Percentiles rank a stretch among this genome's conserved stretches.
Evolutionary conservation across 2,797 vertebrate species (phyloP).

Genomic region (Astyanax mexicanus): DNA sequence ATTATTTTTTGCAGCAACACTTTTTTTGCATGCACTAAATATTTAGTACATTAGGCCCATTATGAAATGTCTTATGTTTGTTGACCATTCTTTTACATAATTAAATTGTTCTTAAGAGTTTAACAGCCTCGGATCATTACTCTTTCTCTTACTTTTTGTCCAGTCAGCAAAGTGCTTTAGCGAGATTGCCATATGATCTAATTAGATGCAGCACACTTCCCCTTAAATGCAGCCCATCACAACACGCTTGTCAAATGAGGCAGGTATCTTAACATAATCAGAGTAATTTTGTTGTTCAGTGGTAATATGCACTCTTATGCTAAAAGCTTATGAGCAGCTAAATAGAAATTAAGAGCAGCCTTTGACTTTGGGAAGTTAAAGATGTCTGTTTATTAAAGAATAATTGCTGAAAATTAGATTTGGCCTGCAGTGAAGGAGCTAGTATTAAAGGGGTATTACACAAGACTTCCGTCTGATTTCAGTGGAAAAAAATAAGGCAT

Average conservation of each 20-base stretch:
- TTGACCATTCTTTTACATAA: conserved; percentile 35
- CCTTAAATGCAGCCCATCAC: conserved; percentile 52
- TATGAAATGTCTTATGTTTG: conserved; percentile 1
- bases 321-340: conserved; percentile 53
- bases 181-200: conserved; percentile 64
- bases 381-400: conserved; percentile 39
- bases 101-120: conserved; percentile 47
- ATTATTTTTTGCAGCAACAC: background rate
- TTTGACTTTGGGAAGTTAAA: conserved; percentile 11
- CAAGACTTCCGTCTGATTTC: background rate
- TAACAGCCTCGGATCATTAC: conserved; percentile 35
- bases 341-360: conserved; percentile 46
- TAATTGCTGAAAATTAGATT: conserved; percentile 29
- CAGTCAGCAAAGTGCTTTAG: conserved; percentile 70
- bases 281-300: conserved; percentile 54
- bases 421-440: background rate
- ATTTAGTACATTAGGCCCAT: background rate
- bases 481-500: background rate
- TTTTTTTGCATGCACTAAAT: background rate
- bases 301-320: conserved; percentile 55
- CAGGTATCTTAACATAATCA: conserved; percentile 55
- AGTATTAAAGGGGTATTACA: conserved; percentile 7
- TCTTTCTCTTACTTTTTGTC: conserved; percentile 57
- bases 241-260: conserved; percentile 35
- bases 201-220: conserved; percentile 60